Base-by-base conservation (phyloP, 2,797 vertebrate genomes). In the Odontamblyopus rebecca region DNA sequence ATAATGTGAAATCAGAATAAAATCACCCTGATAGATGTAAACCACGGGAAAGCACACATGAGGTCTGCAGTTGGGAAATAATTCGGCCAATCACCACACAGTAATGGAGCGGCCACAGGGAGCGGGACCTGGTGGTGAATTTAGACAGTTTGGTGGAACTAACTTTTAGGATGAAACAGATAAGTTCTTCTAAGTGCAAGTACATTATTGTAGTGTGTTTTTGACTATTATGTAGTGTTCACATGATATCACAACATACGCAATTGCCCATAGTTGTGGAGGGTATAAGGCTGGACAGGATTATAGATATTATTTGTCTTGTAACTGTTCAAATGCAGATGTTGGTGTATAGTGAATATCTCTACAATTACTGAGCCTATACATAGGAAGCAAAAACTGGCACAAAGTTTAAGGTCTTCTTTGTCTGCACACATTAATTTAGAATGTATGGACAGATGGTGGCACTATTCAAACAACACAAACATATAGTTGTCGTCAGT, bases 41-140 rank as follows among this genome's bases (percentile, higher is more conserved):
- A 48, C 30, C 72, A 69, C 48, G 57, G 65, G 75, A 85, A 78
- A 30, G 29, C 70, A 48, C 0, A 3, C 35, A 71, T 53, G 65
- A 6, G 18, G 67, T 73, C 73, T 61, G 67, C 69, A 69, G 60
- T 76, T 73, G 51, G 44, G 11, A 29, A 77, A 57, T 67, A 62
- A 29, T 82, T 73, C 72, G 48, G 69, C 72, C 72, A 85, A 84
- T 86, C 71, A 82, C 68, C 81, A 71, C 80, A 73, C 68, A 75
- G 65, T 79, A 82, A 88, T 82, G 77, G 79, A 82, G 69, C 65
- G 2, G 76, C 80, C 80, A 79, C 27, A 70, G 78, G 77, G 82
- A 85, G 85, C 71, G 64, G 74, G 73, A 75, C 72, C 63, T 61
- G 54, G 67, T 76, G 53, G 72, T 44, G 27, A 63, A 68, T 60